These are phyloP conservation scores for Pogonomyrmex barbatus DNA, from an alignment of 1,140 invertebrate species.

Conservation along the genomic window DNA sequence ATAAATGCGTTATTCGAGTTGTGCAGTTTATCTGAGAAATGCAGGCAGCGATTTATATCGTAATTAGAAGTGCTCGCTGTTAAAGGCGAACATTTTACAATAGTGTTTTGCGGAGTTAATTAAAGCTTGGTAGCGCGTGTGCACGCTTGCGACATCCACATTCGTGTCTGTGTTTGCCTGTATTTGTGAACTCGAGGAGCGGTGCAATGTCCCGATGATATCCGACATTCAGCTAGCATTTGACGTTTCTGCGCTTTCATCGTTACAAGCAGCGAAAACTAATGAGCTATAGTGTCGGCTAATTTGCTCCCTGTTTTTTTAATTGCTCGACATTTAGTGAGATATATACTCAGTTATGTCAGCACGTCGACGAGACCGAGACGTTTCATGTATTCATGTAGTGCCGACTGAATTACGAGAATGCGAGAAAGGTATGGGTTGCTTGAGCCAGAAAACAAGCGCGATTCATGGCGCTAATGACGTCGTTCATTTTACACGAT, in stretches of 20 bases:
- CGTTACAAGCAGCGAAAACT: constrained; percentile 67
- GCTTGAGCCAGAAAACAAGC: constrained; percentile 8
- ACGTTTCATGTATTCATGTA: constrained; percentile 27
- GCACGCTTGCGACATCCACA: background rate
- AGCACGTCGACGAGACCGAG: constrained; percentile 25
- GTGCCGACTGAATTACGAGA: constrained; percentile 25
- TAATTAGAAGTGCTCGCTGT: constrained; percentile 62
- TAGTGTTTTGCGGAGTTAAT: constrained; percentile 66
- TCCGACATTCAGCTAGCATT: constrained; percentile 60
- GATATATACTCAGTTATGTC: background rate
- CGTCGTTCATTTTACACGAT: constrained; percentile 60
- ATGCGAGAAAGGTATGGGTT: constrained; percentile 11
- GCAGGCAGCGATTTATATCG: constrained; percentile 58
- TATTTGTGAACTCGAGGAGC: background rate
- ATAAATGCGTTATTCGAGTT: constrained; percentile 15
- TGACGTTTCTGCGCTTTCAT: constrained; percentile 61
- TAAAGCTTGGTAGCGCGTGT: constrained; percentile 44
- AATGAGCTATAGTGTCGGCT: constrained; percentile 71
- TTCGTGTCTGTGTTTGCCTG: background rate
- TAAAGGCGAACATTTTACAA: constrained; percentile 67
- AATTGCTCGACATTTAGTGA: constrained; percentile 71
- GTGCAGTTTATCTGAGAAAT: constrained; percentile 27
- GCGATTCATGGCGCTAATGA: constrained; percentile 63
- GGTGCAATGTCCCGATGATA: constrained; percentile 56
- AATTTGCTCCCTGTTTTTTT: constrained; percentile 72